Percentiles rank a stretch among this genome's conserved stretches.
These are phyloP conservation scores for Darevskia nairensis DNA, from an alignment of 2,797 vertebrate species.

Conservation along the genomic window DNA sequence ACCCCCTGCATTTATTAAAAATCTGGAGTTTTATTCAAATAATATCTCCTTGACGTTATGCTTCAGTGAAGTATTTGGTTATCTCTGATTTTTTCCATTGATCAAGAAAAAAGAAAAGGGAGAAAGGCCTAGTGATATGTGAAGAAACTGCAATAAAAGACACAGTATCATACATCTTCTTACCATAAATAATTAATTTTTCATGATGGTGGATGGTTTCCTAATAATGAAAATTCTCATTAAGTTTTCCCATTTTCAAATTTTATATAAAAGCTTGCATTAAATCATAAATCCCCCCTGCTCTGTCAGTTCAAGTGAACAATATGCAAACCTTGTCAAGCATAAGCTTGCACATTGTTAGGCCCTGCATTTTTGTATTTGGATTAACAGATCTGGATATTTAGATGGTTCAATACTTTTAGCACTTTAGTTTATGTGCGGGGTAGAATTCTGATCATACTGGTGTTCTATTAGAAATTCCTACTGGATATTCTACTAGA, in stretches of 20 bases:
- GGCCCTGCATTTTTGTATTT: background rate
- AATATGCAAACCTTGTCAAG: constrained; percentile 3
- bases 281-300: background rate
- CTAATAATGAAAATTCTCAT: constrained; percentile 35
- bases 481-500: too few species aligned
- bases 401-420: background rate
- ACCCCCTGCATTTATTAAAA: constrained; percentile 6
- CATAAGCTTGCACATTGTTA: background rate
- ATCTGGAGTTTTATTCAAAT: constrained; percentile 35
- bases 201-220: background rate
- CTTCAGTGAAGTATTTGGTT: constrained; percentile 22
- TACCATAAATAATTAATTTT: constrained; percentile 38
- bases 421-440: background rate
- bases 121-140: constrained; percentile 3
- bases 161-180: constrained; percentile 20
- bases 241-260: constrained; percentile 15
- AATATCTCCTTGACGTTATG: background rate
- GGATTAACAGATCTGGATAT: background rate
- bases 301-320: constrained; percentile 26
- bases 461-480: background rate
- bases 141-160: constrained; percentile 41
- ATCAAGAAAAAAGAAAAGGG: constrained; percentile 6
- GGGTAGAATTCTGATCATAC: background rate
- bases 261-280: constrained; percentile 11
- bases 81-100: constrained; percentile 41